phyloP scores from a whole-genome alignment of 2,113 vertebrate genomes.

The Cephalopholis sonnerati region DNA sequence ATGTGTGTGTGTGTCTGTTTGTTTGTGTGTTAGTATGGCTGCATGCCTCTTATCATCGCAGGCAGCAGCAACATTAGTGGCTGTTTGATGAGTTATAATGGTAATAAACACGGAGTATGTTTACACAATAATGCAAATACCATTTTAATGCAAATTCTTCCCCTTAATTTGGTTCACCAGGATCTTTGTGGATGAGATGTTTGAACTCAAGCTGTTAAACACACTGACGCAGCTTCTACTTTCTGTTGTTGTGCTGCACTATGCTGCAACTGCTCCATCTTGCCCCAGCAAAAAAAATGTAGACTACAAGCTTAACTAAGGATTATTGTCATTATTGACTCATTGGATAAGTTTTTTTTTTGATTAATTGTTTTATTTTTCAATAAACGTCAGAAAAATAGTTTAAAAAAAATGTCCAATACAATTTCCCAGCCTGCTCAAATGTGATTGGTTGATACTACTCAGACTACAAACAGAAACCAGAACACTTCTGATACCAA shows the following conservation, averaged over 20 bases:
- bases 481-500: no score
- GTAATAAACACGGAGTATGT: conserved; percentile 26
- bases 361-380: not conserved
- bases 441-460: no score
- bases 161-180: conserved; percentile 23
- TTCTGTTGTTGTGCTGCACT: conserved; percentile 3
- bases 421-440: no score
- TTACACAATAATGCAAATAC: conserved; percentile 46
- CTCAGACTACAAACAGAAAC: no score
- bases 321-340: not conserved
- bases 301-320: not conserved
- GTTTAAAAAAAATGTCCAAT: no score
- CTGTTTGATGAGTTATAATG: conserved; percentile 41
- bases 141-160: conserved; percentile 36
- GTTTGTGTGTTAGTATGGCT: conserved; percentile 1
- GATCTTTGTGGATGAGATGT: conserved; percentile 2
- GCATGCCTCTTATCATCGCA: conserved; percentile 17
- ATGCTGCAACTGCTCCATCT: not conserved
- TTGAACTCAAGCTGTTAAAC: not conserved
- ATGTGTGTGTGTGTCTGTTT: conserved; percentile 7
- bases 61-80: conserved; percentile 19
- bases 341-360: not conserved
- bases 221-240: conserved; percentile 3
- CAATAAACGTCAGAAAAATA: not conserved
- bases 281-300: not conserved